These are phyloP conservation scores for Zophobas morio DNA, from an alignment of 1,140 invertebrate species.

Conservation along the genomic window DNA sequence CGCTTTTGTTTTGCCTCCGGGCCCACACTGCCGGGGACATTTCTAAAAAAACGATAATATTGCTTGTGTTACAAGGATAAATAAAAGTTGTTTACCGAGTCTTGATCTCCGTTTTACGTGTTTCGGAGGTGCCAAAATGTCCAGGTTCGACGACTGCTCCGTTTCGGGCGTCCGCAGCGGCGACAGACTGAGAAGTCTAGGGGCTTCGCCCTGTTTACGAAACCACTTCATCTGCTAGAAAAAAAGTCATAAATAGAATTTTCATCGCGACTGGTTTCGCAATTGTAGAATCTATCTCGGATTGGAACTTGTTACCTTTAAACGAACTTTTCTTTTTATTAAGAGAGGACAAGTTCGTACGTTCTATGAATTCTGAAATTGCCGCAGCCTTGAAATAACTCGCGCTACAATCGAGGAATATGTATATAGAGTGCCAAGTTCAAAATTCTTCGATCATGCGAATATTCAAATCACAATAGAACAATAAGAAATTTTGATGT, in stretches of 20 bases:
- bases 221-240: constrained; percentile 77
- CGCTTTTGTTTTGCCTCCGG: constrained; percentile 77
- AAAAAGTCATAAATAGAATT: constrained; percentile 2
- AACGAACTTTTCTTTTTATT: constrained; percentile 33
- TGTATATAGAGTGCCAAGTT: constrained; percentile 15
- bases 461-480: too few relatives aligned
- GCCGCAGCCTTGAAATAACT: constrained; percentile 47
- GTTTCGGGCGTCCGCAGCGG: constrained; percentile 69
- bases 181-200: constrained; percentile 78
- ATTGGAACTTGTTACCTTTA: constrained; percentile 36
- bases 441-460: background rate
- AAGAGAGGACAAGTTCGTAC: constrained; percentile 40
- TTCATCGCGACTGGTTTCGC: constrained; percentile 3
- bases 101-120: constrained; percentile 68
- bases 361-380: constrained; percentile 46
- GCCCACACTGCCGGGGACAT: constrained; percentile 77
- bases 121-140: constrained; percentile 54
- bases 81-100: constrained; percentile 66
- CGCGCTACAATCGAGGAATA: constrained; percentile 35
- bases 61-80: constrained; percentile 24
- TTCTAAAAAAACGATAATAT: constrained; percentile 69
- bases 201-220: constrained; percentile 76
- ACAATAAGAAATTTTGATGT: constrained; percentile 1
- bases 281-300: constrained; percentile 21
- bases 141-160: constrained; percentile 48